Conservation (phyloP, 2,888 invertebrate species). For the Resseliella maxima region DNA sequence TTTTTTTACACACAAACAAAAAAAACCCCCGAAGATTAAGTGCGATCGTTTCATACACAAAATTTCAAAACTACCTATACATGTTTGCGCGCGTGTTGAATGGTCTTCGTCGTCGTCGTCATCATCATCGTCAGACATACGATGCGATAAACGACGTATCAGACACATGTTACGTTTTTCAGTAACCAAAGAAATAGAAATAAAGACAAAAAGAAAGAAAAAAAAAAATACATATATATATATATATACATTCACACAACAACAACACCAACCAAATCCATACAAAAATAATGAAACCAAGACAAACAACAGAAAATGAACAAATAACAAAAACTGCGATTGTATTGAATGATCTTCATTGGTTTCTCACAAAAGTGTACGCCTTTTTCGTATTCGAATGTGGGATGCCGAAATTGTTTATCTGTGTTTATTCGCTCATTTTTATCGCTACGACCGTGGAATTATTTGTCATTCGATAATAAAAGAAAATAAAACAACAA, state of each 20-base stretch:
- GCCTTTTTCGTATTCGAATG: slow-evolving; percentile 41
- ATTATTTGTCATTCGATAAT: background rate
- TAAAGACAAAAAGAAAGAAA: no score
- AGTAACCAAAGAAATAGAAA: background rate
- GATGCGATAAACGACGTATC: slow-evolving; percentile 18
- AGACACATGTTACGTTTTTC: slow-evolving; percentile 26
- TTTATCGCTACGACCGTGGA: slow-evolving; percentile 10
- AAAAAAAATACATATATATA: no score
- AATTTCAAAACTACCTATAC: background rate
- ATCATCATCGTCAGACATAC: background rate
- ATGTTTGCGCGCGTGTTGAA: background rate
- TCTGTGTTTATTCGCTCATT: background rate
- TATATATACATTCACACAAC: no score
- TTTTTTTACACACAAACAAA: background rate
- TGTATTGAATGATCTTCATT: slow-evolving; percentile 46
- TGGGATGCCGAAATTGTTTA: background rate
- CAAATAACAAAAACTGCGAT: background rate
- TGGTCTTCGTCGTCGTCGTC: no score
- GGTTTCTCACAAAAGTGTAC: slow-evolving; percentile 10
- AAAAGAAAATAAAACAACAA: no score
- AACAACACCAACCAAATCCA: background rate
- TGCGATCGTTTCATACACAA: background rate
- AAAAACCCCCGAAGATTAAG: no score
- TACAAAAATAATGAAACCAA: background rate
- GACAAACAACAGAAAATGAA: background rate